A percentile compares a stretch with the other conserved stretches of the same genome.
Conservation (phyloP, 2,888 invertebrate species). For the Ommatoiulus sabulosus region DNA sequence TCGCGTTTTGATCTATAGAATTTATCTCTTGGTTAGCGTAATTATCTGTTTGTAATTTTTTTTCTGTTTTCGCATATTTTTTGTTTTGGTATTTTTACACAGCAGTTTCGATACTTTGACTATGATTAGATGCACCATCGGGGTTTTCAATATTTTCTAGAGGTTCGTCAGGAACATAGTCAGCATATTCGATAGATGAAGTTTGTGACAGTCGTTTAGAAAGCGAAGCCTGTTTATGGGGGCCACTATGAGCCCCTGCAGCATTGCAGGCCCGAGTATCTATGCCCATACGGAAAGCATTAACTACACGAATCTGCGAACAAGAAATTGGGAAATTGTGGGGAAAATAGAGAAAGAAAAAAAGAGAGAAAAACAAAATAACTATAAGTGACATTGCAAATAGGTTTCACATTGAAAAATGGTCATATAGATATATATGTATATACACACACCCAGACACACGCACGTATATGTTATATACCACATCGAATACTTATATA, state of each 20-base stretch:
- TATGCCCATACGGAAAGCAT: constrained; percentile 99
- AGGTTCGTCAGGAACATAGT: constrained; percentile 78
- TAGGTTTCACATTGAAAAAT: neutral
- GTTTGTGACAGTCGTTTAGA: constrained; percentile 91
- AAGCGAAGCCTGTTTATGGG: constrained; percentile 92
- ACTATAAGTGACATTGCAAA: constrained; percentile 41
- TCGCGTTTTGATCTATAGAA: constrained; percentile 17
- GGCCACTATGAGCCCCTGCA: constrained; percentile 86
- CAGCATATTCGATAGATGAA: constrained; percentile 92
- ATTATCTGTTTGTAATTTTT: neutral
- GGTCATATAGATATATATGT: neutral
- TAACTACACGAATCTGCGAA: constrained; percentile 98
- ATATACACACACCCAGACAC: neutral
- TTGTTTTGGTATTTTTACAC: constrained; percentile 55
- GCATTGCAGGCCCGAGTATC: constrained; percentile 94
- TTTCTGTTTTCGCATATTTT: too few relatives aligned
- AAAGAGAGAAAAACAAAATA: constrained; percentile 61
- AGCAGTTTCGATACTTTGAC: constrained; percentile 60
- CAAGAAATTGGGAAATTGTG: constrained; percentile 54
- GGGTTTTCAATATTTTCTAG: constrained; percentile 59
- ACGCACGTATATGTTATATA: constrained; percentile 19
- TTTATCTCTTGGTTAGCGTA: neutral
- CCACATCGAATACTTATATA: constrained; percentile 12
- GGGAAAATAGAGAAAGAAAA: constrained; percentile 67
- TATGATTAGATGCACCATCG: constrained; percentile 60